Conservation (phyloP, 2,797 vertebrate genomes). For the Myotis daubentonii region DNA sequence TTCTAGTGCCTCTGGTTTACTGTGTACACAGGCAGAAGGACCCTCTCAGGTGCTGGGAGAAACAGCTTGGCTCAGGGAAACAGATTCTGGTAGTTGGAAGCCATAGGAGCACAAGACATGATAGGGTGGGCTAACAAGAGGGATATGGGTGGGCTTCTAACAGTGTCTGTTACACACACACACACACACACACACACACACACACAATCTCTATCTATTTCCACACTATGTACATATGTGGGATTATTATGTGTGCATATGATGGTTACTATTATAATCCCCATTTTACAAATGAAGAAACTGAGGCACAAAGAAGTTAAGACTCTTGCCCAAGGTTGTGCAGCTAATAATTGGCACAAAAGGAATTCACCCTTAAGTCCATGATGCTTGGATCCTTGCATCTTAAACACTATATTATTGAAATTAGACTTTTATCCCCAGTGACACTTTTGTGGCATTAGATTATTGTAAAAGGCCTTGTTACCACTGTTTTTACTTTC, state of each 20-base stretch:
- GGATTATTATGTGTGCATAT: neutral
- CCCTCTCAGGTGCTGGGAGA: neutral
- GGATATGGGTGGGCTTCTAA: no score
- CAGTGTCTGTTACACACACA: neutral
- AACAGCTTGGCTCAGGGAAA: neutral
- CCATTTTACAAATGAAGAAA: neutral
- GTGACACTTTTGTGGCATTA: neutral
- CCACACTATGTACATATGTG: neutral
- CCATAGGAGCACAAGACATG: neutral
- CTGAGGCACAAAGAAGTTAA: neutral
- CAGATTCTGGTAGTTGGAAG: neutral
- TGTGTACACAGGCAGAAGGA: neutral
- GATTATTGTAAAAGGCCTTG: neutral
- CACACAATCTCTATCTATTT: neutral
- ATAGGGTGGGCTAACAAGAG: neutral
- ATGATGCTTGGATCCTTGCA: neutral
- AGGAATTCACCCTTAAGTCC: neutral
- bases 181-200: no score
- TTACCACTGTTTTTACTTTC: neutral
- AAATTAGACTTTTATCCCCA: neutral
- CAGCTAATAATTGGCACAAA: neutral
- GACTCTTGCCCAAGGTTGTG: neutral
- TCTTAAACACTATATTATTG: neutral
- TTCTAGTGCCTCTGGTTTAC: neutral
- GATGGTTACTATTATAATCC: neutral